Percentiles rank a stretch among this genome's conserved stretches.
Conservation (phyloP, 2,797 vertebrate genomes). For the Adrianichthys oophorus region DNA sequence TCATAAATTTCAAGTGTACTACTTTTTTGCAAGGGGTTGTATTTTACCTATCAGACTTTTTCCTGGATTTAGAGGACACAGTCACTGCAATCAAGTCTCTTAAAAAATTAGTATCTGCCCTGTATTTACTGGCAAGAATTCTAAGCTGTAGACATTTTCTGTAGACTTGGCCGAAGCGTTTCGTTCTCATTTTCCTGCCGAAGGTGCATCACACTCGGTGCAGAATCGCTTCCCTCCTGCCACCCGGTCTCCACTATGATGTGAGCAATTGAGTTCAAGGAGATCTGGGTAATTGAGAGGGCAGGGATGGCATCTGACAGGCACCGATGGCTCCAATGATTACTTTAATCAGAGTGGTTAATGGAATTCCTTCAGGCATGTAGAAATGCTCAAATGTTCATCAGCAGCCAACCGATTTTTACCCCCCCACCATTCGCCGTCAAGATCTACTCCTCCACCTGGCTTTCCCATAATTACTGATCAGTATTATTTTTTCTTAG, state of each 20-base stretch:
- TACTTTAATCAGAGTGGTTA: constrained; percentile 84
- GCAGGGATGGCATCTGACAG: constrained; percentile 83
- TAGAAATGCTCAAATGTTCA: constrained; percentile 76
- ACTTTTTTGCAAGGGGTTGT: too few relatives aligned
- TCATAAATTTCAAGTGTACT: too few relatives aligned
- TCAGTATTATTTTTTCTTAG: constrained; percentile 27
- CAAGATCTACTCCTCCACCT: constrained; percentile 31
- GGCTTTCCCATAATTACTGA: constrained; percentile 55
- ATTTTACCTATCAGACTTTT: too few relatives aligned
- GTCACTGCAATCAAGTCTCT: too few relatives aligned
- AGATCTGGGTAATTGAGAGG: constrained; percentile 83
- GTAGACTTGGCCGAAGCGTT: constrained; percentile 41
- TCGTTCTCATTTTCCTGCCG: neutral
- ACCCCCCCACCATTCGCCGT: constrained; percentile 16
- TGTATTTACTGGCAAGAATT: constrained; percentile 13
- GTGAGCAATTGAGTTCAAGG: constrained; percentile 81
- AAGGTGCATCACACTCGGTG: constrained; percentile 15
- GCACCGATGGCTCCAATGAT: constrained; percentile 83
- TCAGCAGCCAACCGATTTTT: constrained; percentile 64
- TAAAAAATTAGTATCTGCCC: constrained; percentile 35
- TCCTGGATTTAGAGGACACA: too few relatives aligned
- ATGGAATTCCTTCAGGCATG: constrained; percentile 82
- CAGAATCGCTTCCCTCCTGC: constrained; percentile 26
- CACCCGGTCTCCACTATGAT: constrained; percentile 56
- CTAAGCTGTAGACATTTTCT: constrained; percentile 48